Evolutionary conservation across 2,113 vertebrate species (phyloP), one percentile per base, ranked within the genome.

Genomic region (Tragelaphus imberbis): DNA sequence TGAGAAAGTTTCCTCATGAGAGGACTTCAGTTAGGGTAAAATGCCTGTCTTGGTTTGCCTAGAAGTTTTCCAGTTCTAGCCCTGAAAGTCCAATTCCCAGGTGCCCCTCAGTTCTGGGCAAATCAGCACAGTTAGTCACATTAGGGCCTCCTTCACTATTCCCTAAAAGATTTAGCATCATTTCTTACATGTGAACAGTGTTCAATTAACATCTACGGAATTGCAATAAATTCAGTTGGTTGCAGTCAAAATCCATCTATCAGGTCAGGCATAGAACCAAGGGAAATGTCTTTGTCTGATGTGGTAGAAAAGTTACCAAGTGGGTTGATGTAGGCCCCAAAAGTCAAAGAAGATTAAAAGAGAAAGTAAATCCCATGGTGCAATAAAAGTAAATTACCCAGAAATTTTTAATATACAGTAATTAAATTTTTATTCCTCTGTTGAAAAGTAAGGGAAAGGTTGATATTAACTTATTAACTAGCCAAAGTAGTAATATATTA

Each of bases 381-480:
- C 1, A 53, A 65, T 84, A 94, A 97, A 97, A 98, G 71, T 55
- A 91, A 98, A 97, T 16, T 65, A 27, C 79, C 13, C 7, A 90
- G 58, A 96, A 93, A 15, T 88, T 85, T 90, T 82, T n/a, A 88
- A 94, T 68, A 28, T 47, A 63, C 1, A 63, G 1, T 94, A 71
- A 97, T 97, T 96, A 90, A 2, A 56, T 97, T 97, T 80, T 63
- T 93, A 95, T 59, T n/a, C 53, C 59, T 55, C 28, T 61, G 63
- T 55, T 95, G 49, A 33, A 94, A 97, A 94, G 0, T 44, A 80
- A 86, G 40, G 44, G 65, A 51, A 19, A 92, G 2, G 68, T 59
- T 98, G 77, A 49, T 97, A 77, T 91, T 93, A 96, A 36, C 6
- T 95, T 97, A 80, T 88, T 92, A 97, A n/a, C 5, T 96, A 94